phyloP scores from a whole-genome alignment of 2,888 invertebrate genomes.

The Drosophila fulvimacula region DNA sequence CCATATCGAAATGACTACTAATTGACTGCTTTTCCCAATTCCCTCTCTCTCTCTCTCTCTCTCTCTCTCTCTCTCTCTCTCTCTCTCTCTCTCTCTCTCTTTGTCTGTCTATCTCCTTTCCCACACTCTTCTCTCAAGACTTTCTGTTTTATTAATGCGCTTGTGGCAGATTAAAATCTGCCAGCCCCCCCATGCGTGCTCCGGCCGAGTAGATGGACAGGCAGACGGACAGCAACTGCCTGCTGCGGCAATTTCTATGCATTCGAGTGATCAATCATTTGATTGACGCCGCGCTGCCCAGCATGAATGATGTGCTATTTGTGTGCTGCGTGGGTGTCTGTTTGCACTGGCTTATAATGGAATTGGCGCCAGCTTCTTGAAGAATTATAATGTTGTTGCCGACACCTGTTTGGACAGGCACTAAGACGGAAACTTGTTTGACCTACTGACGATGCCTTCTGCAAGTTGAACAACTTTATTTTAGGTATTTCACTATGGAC shows the following conservation, averaged over 20 bases:
- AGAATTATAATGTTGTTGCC: background rate
- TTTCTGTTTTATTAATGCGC: slow-evolving; percentile 69
- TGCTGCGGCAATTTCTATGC: slow-evolving; percentile 44
- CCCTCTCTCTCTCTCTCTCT: background rate
- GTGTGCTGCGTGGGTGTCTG: slow-evolving; percentile 29
- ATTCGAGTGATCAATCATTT: slow-evolving; percentile 74
- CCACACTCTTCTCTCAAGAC: slow-evolving; percentile 9
- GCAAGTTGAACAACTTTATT: too few species aligned
- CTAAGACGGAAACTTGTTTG: slow-evolving; percentile 57
- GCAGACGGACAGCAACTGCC: background rate
- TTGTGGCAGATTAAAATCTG: slow-evolving; percentile 68
- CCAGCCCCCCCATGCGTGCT: slow-evolving; percentile 4
- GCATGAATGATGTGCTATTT: slow-evolving; percentile 53
- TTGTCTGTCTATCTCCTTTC: slow-evolving; percentile 18
- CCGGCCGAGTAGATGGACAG: background rate
- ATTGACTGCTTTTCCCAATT: slow-evolving; percentile 65
- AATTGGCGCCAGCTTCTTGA: slow-evolving; percentile 19
- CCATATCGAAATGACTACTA: slow-evolving; percentile 70
- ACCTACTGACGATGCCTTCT: slow-evolving; percentile 35
- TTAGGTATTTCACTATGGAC: background rate
- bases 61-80: background rate
- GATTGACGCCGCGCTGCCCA: slow-evolving; percentile 67
- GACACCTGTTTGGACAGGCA: slow-evolving; percentile 59
- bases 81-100: background rate
- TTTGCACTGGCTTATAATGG: slow-evolving; percentile 29